Evolutionary conservation across 2,888 invertebrate species (phyloP), one percentile per base, ranked within the genome.

Genomic region (Mycalesis mineus): DNA sequence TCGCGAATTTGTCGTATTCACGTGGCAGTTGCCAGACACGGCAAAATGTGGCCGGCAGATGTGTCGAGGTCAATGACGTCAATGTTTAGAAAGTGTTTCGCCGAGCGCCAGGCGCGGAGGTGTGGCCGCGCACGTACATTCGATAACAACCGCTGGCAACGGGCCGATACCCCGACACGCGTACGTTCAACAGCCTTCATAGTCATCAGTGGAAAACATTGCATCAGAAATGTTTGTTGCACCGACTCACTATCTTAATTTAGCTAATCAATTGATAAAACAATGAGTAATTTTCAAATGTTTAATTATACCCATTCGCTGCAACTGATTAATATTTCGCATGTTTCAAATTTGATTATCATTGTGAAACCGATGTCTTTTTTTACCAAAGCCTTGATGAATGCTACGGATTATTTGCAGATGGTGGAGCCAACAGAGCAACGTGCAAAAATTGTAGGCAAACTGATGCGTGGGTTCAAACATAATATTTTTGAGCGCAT

Each of bases 11-110:
- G 9, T 11, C 11, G 11, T 11, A 11, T 9, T 4, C 11, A 36
- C 11, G 11, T 11, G 4, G 36, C 36, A 9, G 36, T 29, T 14
- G 29, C 13, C 36, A 41, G 28, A 11, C 14, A 13, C 11, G 11
- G 36, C 9, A 36, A 45, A 42, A 41, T 47, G 44, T 55, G 44
- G 11, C 11, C 37, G 33, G 47, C 51, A 52, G 52, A 52, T 44
- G 33, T 58, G 29, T 15, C 13, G 54, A 58, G 61, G 57, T 61
- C 55, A 50, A 42, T 60, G 61, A 66, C 58, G 61, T 57, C 56
- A 55, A 29, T 54, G 41, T 54, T 65, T 60, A 65, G 67, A 67
- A 65, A 65, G 67, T 65, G 59, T 52, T 61, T 52, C 42, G 48
- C 47, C 28, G 53, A 37, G 15, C 6, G 51, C 40, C 29, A 28